These are phyloP conservation scores for Carcharodon carcharias DNA, from an alignment of 2,797 vertebrate genomes.

Conservation along the genomic window DNA sequence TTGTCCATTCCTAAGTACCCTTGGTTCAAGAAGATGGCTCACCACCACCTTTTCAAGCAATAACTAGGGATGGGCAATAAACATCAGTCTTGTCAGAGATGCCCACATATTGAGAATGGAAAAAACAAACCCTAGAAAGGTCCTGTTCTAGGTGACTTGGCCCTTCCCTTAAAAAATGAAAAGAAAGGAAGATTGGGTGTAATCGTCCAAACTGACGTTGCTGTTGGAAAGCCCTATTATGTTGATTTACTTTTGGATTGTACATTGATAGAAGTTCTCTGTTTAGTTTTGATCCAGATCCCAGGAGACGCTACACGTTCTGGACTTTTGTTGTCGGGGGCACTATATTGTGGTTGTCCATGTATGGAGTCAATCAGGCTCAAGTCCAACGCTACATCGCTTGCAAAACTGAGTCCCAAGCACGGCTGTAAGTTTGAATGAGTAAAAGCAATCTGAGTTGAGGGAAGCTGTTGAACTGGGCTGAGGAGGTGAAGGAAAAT, in stretches of 20 bases:
- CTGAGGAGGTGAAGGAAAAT: background rate
- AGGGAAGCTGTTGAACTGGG: background rate
- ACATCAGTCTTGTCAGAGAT: background rate
- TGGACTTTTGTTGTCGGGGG: conserved; percentile 80
- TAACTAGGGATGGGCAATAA: background rate
- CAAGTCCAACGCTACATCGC: conserved; percentile 92
- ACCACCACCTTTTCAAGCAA: too few relatives aligned
- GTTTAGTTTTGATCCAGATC: conserved; percentile 72
- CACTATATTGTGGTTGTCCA: conserved; percentile 81
- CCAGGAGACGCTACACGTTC: conserved; percentile 75
- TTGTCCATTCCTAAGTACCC: too few relatives aligned
- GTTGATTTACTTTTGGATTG: too few relatives aligned
- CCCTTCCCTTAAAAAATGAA: background rate
- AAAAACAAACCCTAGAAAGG: background rate
- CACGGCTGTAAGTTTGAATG: conserved; percentile 67
- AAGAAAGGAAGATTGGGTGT: background rate
- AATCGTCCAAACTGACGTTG: background rate
- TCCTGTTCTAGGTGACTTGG: too few relatives aligned
- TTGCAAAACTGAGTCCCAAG: conserved; percentile 70
- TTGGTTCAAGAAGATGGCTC: too few relatives aligned
- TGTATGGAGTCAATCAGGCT: conserved; percentile 87
- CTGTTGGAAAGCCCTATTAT: background rate
- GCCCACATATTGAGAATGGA: background rate
- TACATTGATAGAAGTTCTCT: background rate
- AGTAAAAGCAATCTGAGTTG: background rate